Percentiles rank a stretch among this genome's conserved stretches.
Evolutionary conservation across 2,113 vertebrate genomes (phyloP).

Genomic region (Abramis brama): DNA sequence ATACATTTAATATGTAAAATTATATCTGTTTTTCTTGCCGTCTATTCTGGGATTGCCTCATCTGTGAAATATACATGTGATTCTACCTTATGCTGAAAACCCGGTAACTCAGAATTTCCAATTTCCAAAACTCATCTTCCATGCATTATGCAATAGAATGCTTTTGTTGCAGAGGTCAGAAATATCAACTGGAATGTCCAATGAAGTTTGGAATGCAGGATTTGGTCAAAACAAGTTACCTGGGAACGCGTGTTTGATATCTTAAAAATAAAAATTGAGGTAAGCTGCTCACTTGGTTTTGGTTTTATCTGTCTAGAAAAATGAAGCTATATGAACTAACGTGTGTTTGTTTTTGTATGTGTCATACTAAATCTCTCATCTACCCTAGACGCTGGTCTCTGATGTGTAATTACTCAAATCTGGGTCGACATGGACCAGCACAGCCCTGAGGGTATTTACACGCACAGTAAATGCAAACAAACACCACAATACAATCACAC

Average conservation of each 20-base stretch:
- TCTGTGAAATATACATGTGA: neutral
- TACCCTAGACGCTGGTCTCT: slow-evolving; percentile 62
- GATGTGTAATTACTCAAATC: slow-evolving; percentile 75
- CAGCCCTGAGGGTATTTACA: slow-evolving; percentile 58
- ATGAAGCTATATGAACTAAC: neutral
- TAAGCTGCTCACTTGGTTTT: neutral
- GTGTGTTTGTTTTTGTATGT: neutral
- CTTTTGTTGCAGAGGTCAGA: neutral
- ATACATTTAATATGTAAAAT: neutral
- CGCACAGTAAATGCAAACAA: slow-evolving; percentile 51
- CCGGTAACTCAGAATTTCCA: neutral
- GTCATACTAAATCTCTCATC: slow-evolving; percentile 40
- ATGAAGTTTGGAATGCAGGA: neutral
- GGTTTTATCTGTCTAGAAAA: neutral
- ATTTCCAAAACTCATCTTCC: neutral
- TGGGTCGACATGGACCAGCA: slow-evolving; percentile 65
- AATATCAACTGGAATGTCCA: neutral
- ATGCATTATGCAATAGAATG: neutral
- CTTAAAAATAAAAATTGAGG: neutral
- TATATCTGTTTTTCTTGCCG: neutral
- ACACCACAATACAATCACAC: slow-evolving; percentile 10
- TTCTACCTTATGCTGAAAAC: neutral
- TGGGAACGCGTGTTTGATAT: neutral
- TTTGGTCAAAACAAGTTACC: neutral
- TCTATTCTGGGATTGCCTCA: neutral